Base-by-base conservation (phyloP, 2,888 invertebrate genomes). In the Cephonodes hylas region DNA sequence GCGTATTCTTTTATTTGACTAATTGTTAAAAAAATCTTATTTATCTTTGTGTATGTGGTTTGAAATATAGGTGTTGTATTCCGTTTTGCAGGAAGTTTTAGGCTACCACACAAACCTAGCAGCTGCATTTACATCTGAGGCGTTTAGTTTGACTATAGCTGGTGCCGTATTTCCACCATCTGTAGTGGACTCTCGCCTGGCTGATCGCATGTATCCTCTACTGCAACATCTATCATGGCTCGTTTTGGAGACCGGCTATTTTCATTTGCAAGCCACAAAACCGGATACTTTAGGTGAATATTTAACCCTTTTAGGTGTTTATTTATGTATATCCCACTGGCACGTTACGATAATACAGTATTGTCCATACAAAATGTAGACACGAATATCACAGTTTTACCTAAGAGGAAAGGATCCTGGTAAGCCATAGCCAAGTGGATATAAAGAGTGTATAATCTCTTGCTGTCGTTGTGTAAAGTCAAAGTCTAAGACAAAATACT, bases 261-360 rank as follows among this genome's bases (percentile, higher is more conserved):
- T 68, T 3, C 66, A 68, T 44, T 0, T 67, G 23, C 66, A 65
- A 44, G 58, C 68, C 0, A 63, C 71, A 3, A 71, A 71, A n/a
- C 71, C 71, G 1, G 71, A 71, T 46, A 64, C 69, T 10, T 1
- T 71, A 10, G 71, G 71, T 71, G 66, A 27, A n/a, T 25, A 25
- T 13, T 46, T 2, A 23, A n/a, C n/a, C 13, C 4, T 13, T 3
- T 13, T 23, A 3, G 5, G 5, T 3, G 5, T 23, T 13, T 10
- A 6, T n/a, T n/a, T n/a, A n/a, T n/a, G n/a, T n/a, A n/a, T n/a
- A n/a, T n/a, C n/a, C n/a, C n/a, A n/a, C n/a, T n/a, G n/a, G n/a
- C n/a, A n/a, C n/a, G n/a, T n/a, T n/a, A n/a, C n/a, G n/a, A n/a
- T n/a, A n/a, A n/a, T 45, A 6, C 13, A 3, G 22, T 13, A 13